phyloP scores from a whole-genome alignment of 2,797 vertebrate genomes.

The Monodelphis domestica region DNA sequence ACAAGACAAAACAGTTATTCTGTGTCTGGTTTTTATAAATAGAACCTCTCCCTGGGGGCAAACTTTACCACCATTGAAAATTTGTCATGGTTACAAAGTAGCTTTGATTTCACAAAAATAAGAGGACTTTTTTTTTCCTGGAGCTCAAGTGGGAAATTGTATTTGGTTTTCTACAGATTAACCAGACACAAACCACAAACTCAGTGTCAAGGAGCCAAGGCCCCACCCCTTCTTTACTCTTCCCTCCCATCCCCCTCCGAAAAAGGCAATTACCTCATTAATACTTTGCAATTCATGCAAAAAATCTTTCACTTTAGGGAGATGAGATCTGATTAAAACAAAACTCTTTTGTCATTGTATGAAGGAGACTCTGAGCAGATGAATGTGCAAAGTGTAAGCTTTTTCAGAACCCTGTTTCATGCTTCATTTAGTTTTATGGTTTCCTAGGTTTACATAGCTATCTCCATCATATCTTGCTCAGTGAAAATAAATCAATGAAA shows the following conservation, averaged over 20 bases:
- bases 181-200: slow-evolving; percentile 50
- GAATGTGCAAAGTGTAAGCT: neutral
- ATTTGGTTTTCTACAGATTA: slow-evolving; percentile 58
- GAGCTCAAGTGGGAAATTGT: slow-evolving; percentile 49
- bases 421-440: slow-evolving; percentile 6
- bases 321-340: slow-evolving; percentile 53
- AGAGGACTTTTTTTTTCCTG: slow-evolving; percentile 34
- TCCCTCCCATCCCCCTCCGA: slow-evolving; percentile 35
- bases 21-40: neutral
- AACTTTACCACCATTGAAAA: slow-evolving; percentile 53
- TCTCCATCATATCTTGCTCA: neutral
- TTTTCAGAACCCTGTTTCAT: neutral
- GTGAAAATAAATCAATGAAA: neutral
- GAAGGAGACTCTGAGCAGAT: neutral
- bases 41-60: slow-evolving; percentile 26
- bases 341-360: slow-evolving; percentile 65
- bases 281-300: slow-evolving; percentile 47
- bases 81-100: slow-evolving; percentile 45
- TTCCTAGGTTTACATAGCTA: neutral
- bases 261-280: neutral
- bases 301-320: slow-evolving; percentile 61
- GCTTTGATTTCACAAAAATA: slow-evolving; percentile 70
- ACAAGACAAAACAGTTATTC: rapidly evolving
- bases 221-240: neutral
- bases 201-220: slow-evolving; percentile 56